phyloP scores from a whole-genome alignment of 64 coral and sea anemone species.

The Anthopleura sola region DNA sequence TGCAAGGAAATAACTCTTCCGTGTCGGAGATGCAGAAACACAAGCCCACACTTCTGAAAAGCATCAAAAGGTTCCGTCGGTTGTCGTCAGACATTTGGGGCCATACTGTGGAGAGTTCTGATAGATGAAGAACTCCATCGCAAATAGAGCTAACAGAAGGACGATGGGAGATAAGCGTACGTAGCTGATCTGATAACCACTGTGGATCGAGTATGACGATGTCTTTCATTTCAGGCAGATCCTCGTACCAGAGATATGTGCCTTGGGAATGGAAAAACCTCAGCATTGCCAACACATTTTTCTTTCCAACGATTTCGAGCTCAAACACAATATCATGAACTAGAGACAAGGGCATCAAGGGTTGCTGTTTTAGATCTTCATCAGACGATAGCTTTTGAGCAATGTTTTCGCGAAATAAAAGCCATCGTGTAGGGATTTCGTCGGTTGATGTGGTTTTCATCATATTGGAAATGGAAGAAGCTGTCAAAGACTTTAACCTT shows the following conservation, averaged over 20 bases:
- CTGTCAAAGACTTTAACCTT: no score
- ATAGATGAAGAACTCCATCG: slow-evolving; percentile 50
- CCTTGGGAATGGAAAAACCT: slow-evolving; percentile 81
- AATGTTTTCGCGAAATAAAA: slow-evolving; percentile 46
- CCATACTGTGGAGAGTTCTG: slow-evolving; percentile 56
- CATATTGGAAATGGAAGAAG: no score
- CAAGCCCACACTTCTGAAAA: slow-evolving; percentile 64
- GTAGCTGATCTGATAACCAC: slow-evolving; percentile 76
- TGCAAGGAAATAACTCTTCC: slow-evolving; percentile 63
- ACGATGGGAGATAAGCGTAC: slow-evolving; percentile 46
- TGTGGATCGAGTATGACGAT: slow-evolving; percentile 64
- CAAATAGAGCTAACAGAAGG: slow-evolving; percentile 28
- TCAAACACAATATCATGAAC: neutral
- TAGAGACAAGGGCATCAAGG: slow-evolving; percentile 38
- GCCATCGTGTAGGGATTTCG: slow-evolving; percentile 66
- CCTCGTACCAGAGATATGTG: slow-evolving; percentile 76
- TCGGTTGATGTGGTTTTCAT: neutral
- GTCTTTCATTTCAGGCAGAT: slow-evolving; percentile 64
- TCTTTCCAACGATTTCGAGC: slow-evolving; percentile 50
- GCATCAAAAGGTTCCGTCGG: slow-evolving; percentile 37
- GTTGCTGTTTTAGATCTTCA: slow-evolving; percentile 50
- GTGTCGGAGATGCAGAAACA: slow-evolving; percentile 62
- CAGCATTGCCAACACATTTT: slow-evolving; percentile 62
- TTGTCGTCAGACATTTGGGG: slow-evolving; percentile 43
- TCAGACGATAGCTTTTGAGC: no score